Conservation (phyloP, 1,140 invertebrate species). For the Holotrichia oblita region DNA sequence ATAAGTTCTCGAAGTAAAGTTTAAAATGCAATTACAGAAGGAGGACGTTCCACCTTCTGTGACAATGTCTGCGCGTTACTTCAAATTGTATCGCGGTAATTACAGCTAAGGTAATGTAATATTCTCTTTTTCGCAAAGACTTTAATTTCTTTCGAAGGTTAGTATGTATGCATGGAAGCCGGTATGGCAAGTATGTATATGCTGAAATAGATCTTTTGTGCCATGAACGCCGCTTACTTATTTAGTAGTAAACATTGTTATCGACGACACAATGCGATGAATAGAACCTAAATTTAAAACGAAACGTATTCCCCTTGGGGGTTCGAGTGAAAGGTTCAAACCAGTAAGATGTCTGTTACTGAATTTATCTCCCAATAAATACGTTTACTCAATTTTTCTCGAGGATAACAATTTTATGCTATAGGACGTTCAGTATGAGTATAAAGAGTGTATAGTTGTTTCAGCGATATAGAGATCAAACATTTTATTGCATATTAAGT, state of each 20-base stretch:
- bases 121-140: neutral
- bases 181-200: neutral
- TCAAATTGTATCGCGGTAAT: constrained; percentile 1
- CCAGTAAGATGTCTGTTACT: neutral
- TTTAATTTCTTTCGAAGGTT: neutral
- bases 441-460: too few species aligned
- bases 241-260: constrained; percentile 15
- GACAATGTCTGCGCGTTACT: neutral
- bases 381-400: neutral
- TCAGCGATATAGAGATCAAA: too few species aligned
- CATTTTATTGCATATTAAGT: too few species aligned
- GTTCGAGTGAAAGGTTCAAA: neutral
- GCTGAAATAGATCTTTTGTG: neutral
- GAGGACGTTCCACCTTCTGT: neutral
- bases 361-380: constrained; percentile 12
- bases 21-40: constrained; percentile 16
- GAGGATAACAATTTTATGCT: neutral
- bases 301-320: neutral
- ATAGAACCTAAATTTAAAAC: constrained; percentile 9
- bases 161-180: neutral
- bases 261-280: constrained; percentile 1
- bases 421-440: neutral
- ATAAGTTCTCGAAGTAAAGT: constrained; percentile 9
- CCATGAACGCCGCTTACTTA: neutral
- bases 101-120: neutral